Evolutionary conservation across 1,140 invertebrate species (phyloP).

Genomic region (Andrena cerasifolii): DNA sequence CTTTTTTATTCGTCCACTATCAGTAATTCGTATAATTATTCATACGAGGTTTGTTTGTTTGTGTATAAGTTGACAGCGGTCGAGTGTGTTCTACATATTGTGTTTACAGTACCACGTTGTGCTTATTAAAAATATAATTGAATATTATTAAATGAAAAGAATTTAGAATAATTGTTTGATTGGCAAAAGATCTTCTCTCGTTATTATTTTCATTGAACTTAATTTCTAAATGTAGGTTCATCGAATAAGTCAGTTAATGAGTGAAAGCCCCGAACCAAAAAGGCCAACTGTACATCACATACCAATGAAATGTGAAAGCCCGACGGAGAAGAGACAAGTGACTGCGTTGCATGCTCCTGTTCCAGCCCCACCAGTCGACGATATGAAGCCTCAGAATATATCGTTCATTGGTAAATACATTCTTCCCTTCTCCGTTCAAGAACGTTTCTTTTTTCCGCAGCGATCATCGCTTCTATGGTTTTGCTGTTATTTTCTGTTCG

Average conservation of each 20-base stretch:
- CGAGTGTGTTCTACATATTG: neutral
- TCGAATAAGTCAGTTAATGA: conserved; percentile 82
- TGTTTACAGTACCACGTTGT: neutral
- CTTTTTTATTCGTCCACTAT: conserved; percentile 71
- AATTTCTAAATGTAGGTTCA: conserved; percentile 73
- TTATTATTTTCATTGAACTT: conserved; percentile 27
- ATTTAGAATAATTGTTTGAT: neutral
- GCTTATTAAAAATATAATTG: neutral
- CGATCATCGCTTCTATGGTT: conserved; percentile 12
- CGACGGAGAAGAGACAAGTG: conserved; percentile 78
- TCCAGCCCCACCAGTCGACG: conserved; percentile 87
- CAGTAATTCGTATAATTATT: conserved; percentile 54
- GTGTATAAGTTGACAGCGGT: neutral
- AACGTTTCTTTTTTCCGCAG: neutral
- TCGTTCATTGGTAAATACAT: conserved; percentile 91
- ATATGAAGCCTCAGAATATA: conserved; percentile 95
- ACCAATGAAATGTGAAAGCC: conserved; percentile 76
- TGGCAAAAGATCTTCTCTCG: neutral
- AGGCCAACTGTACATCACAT: conserved; percentile 78
- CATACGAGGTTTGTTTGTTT: conserved; percentile 59
- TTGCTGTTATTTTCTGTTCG: conserved; percentile 37
- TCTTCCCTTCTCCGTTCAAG: neutral
- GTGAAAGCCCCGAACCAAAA: conserved; percentile 79
- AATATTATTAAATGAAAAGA: neutral
- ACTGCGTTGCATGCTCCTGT: conserved; percentile 84